Evolutionary conservation across 2,797 vertebrate species (phyloP).

Genomic region (Sylvilagus floridanus): DNA sequence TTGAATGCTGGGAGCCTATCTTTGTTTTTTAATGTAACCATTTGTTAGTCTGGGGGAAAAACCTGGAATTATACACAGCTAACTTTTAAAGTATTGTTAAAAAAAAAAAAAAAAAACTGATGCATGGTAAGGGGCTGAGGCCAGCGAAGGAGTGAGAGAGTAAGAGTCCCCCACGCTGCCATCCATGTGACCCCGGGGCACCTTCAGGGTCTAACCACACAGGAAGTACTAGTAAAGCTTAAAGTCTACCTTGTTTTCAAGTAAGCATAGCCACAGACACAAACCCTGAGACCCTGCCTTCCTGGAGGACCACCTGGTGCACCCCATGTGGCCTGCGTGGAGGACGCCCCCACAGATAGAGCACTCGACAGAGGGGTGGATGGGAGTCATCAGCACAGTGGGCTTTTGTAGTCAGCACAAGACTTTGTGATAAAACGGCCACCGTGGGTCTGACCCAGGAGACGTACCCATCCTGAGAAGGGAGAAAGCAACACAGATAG

Average conservation of each 20-base stretch:
- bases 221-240: slow-evolving; percentile 22
- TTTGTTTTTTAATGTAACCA: slow-evolving; percentile 57
- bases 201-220: background rate
- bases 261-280: background rate
- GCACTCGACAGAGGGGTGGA: background rate
- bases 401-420: background rate
- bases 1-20: slow-evolving; percentile 8
- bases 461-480: background rate
- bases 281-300: background rate
- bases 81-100: slow-evolving; percentile 46
- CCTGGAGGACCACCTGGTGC: background rate
- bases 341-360: background rate
- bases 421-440: background rate
- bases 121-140: background rate
- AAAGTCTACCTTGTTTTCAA: slow-evolving; percentile 21
- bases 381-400: background rate
- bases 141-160: background rate
- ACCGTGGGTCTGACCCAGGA: background rate
- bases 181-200: fast-evolving
- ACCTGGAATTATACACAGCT: background rate
- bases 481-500: background rate
- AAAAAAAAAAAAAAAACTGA: background rate
- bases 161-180: too few relatives aligned
- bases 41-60: slow-evolving; percentile 44
- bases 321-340: background rate